Evolutionary conservation across 2,113 vertebrate species (phyloP), one percentile per base, ranked within the genome.

Genomic region (Psilopogon haemacephalus): DNA sequence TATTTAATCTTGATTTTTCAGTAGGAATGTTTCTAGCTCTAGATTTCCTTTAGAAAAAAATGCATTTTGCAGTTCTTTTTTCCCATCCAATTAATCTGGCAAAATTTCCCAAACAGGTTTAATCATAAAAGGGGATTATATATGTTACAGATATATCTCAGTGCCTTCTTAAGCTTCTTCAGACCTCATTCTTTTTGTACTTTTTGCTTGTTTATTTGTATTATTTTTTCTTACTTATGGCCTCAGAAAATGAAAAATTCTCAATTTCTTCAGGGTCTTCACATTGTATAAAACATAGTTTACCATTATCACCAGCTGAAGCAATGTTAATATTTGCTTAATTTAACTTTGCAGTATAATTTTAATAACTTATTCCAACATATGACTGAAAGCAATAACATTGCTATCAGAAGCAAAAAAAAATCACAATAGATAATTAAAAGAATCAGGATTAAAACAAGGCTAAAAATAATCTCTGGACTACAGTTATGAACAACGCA

Each of bases 391-490:
- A 80, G 27, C 9, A 63, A 23, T 26, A 81, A 64, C 15, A 17
- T 59, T 55, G 60, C 11, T 81, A 28, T 64, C 48, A 33, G 37
- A 63, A 92, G n/a, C 42, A 93, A 69, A 30, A 40, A 37, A 37
- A 35, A 63, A 63, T 13, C 24, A 27, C 15, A n/a, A 32, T 35
- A 37, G 10, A 26, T 5, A 11, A 64, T 48, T 21, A 32, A 32
- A 38, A 84, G 28, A 24, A 50, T 4, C 23, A 17, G 1, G 7
- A 76, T 73, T 80, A 68, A n/a, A 81, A 64, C n/a, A 84, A 54
- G 65, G 91, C 88, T 79, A 93, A 77, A 70, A 95, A 40, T 88
- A 83, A 44, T 52, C 60, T 54, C 60, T 89, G 86, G 26, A 60
- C 69, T 46, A 24, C 79, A 95, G n/a, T 46, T 90, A n/a, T 74